Conservation (phyloP, 2,888 invertebrate genomes). For the Petrophora chlorosata region DNA sequence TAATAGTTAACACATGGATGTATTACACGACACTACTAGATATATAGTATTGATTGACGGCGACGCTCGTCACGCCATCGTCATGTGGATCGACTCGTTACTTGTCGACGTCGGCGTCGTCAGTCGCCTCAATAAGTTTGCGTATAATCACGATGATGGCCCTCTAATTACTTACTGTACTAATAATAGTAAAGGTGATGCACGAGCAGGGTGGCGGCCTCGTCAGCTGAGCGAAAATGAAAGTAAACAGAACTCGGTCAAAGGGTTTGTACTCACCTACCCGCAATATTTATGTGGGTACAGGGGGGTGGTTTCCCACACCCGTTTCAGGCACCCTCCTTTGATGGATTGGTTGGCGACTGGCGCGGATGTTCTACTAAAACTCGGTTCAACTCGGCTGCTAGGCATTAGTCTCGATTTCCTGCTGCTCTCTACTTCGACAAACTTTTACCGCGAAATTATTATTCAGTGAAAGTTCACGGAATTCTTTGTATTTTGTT, state of each 20-base stretch:
- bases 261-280: conserved; percentile 84
- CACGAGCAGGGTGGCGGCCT: conserved; percentile 70
- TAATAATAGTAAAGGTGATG: conserved; percentile 77
- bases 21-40: neutral
- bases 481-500: conserved; percentile 74
- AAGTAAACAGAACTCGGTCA: conserved; percentile 85
- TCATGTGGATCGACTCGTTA: conserved; percentile 23
- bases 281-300: conserved; percentile 84
- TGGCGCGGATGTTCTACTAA: conserved; percentile 78
- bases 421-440: conserved; percentile 60
- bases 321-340: conserved; percentile 78
- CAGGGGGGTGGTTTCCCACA: conserved; percentile 69
- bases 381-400: conserved; percentile 71
- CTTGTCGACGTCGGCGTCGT: conserved; percentile 24
- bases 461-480: conserved; percentile 78
- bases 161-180: conserved; percentile 82
- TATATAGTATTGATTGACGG: conserved; percentile 11
- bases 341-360: conserved; percentile 84
- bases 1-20: neutral
- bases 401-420: conserved; percentile 75
- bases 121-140: conserved; percentile 50
- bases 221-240: conserved; percentile 85
- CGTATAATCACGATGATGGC: conserved; percentile 65
- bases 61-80: conserved; percentile 4
- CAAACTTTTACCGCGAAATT: conserved; percentile 75